These are phyloP conservation scores for Steinernema scapterisci DNA, from an alignment of 2,888 invertebrate genomes.

Conservation along the genomic window DNA sequence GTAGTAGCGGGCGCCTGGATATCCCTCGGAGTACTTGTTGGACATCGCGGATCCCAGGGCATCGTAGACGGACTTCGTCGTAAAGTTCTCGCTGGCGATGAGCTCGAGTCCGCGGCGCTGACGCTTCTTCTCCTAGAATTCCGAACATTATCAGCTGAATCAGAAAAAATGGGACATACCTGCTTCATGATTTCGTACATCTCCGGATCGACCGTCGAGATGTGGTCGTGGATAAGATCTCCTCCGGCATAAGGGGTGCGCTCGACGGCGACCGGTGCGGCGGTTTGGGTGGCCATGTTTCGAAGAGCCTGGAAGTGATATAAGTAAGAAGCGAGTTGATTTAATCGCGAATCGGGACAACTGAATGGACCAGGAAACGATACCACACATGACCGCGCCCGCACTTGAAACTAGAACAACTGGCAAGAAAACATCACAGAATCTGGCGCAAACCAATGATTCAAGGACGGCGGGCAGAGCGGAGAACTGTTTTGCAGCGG, in stretches of 20 bases:
- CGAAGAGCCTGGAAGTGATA: not conserved
- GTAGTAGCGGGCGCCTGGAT: conserved; percentile 78
- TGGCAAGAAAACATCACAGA: too few species aligned
- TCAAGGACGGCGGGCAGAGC: too few species aligned
- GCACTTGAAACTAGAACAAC: too few species aligned
- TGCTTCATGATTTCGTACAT: conserved; percentile 80
- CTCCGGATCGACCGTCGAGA: conserved; percentile 83
- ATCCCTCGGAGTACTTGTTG: conserved; percentile 75
- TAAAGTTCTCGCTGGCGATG: conserved; percentile 86
- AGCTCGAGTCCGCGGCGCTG: conserved; percentile 86
- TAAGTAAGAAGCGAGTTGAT: too few species aligned
- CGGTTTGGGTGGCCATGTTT: not conserved
- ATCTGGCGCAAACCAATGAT: too few species aligned
- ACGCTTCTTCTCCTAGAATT: conserved; percentile 77
- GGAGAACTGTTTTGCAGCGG: too few species aligned
- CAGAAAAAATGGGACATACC: conserved; percentile 35
- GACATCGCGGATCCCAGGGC: conserved; percentile 72
- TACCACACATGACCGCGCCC: too few species aligned
- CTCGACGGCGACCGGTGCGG: conserved; percentile 35
- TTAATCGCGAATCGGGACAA: too few species aligned
- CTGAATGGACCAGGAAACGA: too few species aligned
- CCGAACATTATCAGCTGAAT: not conserved
- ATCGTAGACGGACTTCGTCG: conserved; percentile 70
- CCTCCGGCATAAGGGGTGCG: conserved; percentile 48
- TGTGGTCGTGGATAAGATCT: conserved; percentile 56